Evolutionary conservation across 2,888 invertebrate genomes (phyloP), one percentile per base, ranked within the genome.

Genomic region (Dasysyrphus tricinctus): DNA sequence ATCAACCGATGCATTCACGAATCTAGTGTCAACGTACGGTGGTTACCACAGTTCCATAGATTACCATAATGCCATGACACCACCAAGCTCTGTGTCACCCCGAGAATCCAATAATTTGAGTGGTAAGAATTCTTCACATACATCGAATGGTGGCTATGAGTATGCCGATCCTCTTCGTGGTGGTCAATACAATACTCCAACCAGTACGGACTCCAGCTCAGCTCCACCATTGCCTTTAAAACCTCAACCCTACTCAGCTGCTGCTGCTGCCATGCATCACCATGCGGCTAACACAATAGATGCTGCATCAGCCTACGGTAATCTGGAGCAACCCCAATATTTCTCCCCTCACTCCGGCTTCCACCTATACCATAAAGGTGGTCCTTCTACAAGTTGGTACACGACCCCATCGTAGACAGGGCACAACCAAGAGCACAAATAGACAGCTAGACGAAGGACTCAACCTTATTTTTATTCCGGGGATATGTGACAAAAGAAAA

Each of bases 61-160:
- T 90, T 97, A 97, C 90, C 98, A 98, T 92, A 96, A 97, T 51
- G 97, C 97, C 63, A 98, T 98, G 97, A 98, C 98, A 5, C 98
- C 98, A 72, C 98, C 98, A 70, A 97, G 98, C n/a, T 98, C 98
- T 5, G 98, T 98, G 2, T 98, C 98, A 6, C 98, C 98, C 0
- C 94, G 98, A 84, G 98, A 98, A 90, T 97, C 95, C 93, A 92
- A 94, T 94, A 91, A 96, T 92, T 89, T 94, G 88, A 91, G 93
- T 82, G 88, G 93, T 92, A 93, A 89, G 51, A 89, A 88, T 57
- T n/a, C 88, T 75, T 24, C 86, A 76, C 77, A 89, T 74, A 57
- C 89, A 72, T 49, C 88, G 11, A 89, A 89, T 90, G 94, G 96
- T 88, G 90, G 90, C 39, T 91, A 94, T 91, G 94, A 94, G 90